Percentiles rank a stretch among this genome's conserved stretches.
Evolutionary conservation across 2,113 vertebrate species (phyloP).

Genomic region (Pseudorasbora parva): DNA sequence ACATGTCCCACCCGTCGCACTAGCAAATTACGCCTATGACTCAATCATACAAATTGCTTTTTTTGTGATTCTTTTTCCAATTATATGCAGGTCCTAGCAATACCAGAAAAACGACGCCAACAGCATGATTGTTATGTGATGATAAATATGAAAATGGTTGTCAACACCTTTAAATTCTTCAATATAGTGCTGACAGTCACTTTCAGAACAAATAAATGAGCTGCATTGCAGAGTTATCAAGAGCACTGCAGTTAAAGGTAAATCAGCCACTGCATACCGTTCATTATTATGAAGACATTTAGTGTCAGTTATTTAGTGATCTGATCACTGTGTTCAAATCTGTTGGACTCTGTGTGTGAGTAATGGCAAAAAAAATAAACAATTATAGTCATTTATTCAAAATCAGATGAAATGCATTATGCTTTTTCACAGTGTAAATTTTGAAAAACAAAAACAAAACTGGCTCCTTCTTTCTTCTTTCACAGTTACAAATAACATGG

Average conservation of each 20-base stretch:
- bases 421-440: neutral
- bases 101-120: neutral
- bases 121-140: neutral
- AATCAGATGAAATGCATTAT: conserved; percentile 10
- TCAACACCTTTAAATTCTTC: neutral
- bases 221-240: neutral
- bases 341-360: neutral
- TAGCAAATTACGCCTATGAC: no score
- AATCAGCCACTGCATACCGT: neutral
- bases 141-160: neutral
- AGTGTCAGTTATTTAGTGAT: neutral
- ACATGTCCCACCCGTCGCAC: no score
- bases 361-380: neutral
- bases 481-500: conserved; percentile 6
- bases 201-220: no score
- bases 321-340: neutral
- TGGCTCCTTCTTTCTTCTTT: conserved; percentile 9
- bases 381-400: conserved; percentile 31
- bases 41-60: neutral
- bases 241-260: neutral
- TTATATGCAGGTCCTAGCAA: neutral
- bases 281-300: neutral
- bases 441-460: neutral
- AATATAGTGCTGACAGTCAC: neutral
- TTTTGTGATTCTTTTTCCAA: neutral